Percentiles rank a stretch among this genome's conserved stretches.
These are phyloP conservation scores for Thamnophis sirtalis DNA, from an alignment of 2,113 vertebrate genomes.

Conservation along the genomic window DNA sequence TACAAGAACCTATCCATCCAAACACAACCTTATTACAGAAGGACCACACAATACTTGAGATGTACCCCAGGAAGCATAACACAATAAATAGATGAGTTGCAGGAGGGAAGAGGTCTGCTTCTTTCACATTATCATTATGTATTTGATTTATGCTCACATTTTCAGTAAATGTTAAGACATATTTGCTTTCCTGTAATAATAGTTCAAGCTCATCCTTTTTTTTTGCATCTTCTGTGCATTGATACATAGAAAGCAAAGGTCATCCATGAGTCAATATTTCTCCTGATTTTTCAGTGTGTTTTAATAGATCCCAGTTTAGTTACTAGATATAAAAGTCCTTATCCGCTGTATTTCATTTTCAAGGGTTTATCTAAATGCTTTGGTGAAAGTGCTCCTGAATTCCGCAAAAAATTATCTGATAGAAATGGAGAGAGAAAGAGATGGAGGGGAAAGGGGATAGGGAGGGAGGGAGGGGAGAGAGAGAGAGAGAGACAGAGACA, in stretches of 20 bases:
- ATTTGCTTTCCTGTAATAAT: background rate
- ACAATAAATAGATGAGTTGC: background rate
- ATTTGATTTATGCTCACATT: background rate
- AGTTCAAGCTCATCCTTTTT: background rate
- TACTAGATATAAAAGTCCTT: background rate
- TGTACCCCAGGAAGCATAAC: background rate
- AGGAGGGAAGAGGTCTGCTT: background rate
- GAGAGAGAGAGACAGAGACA: background rate
- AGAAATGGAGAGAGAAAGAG: background rate
- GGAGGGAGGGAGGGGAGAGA: too few relatives aligned
- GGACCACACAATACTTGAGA: background rate
- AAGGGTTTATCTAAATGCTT: background rate
- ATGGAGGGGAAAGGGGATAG: rapidly evolving
- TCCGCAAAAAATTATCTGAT: background rate
- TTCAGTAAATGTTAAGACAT: background rate
- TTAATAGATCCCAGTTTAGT: background rate
- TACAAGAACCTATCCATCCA: background rate
- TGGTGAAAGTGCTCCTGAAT: background rate
- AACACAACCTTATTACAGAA: background rate
- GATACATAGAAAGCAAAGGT: background rate
- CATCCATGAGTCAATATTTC: background rate
- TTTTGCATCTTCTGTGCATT: background rate
- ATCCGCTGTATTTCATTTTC: background rate
- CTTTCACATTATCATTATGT: background rate
- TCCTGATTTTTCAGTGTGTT: background rate